Base-by-base conservation (phyloP, 2,797 vertebrate genomes). In the Limosa lapponica region DNA sequence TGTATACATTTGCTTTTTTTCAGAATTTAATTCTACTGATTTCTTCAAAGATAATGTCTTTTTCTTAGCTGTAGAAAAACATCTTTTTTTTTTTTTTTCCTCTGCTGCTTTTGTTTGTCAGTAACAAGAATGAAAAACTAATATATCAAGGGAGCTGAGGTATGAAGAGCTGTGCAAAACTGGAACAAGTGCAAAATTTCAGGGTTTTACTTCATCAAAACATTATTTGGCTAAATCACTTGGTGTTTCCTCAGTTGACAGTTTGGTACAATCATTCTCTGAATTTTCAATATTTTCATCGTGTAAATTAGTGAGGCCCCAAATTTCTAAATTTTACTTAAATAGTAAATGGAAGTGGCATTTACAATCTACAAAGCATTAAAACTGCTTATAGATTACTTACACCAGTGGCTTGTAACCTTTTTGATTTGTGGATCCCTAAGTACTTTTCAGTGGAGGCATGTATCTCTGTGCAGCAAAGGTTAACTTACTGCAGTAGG, bases 21-120 rank as follows among this genome's bases (percentile, higher is more conserved):
- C 61, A 82, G 92, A 89, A 87, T 93, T 97, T 97, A 97, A 95
- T 96, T 97, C 91, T 95, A 95, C 86, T 87, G 93, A 95, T 96
- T 91, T 91, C 70, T 95, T 92, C 86, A 46, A 90, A 97, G 90
- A 97, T 89, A 96, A 70, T 55, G 5, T 82, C 18, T 73, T 71
- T 87, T 89, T 95, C n/a, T 36, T 52, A 80, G 64, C 52, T 71
- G 59, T 51, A 25, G 8, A 52, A 79, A 93, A 62, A 16, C 8
- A 8, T 65, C 28, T 8, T 46, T 52, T 90, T 87, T 92, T 57
- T 57, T 49, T 15, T n/a, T 41, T 83, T 71, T 55, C 11, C 18
- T 86, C n/a, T 95, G 27, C 39, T 85, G 17, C 49, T n/a, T 62
- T 67, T 82, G 10, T 71, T 94, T 93, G 37, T 74, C 36, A 49